Base-by-base conservation (phyloP, 2,113 vertebrate species). In the Mus spicilegus region DNA sequence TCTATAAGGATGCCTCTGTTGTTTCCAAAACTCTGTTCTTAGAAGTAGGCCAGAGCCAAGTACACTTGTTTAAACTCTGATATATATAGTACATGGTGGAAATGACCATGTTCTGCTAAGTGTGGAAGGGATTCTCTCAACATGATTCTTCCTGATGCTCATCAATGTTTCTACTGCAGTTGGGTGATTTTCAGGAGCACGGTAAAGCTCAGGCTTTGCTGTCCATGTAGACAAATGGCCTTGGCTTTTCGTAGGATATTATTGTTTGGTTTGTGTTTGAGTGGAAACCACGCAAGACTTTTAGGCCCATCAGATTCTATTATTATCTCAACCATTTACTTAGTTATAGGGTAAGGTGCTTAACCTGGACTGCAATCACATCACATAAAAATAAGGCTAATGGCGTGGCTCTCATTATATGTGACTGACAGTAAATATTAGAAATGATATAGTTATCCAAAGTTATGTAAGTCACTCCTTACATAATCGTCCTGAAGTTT, bases 1-100 rank as follows among this genome's bases (percentile, higher is more conserved):
- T 76, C 70, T 26, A 22, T 30, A 77, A 90, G 46, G 46, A 63
- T 16, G 42, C 58, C 10, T 0, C 42, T 22, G 20, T 81, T 91
- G n/a, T 92, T 96, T 51, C n/a, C 42, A 17, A 69, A 95, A 95
- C 61, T 77, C 72, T 87, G 13, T 54, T 93, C 84, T 92, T 96
- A 84, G 96, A 95, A 95, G 51, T 19, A 87, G 78, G 61, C 51
- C 19, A 42, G 30, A 87, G 13, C 14, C 65, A 33, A 90, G 28
- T 30, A 39, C 12, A 26, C 90, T 77, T 90, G 46, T 81, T 90
- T 91, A 75, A 87, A 72, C 11, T 17, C 14, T 4, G 54, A 1
- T 42, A 30, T 63, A 2, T 42, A 42, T 42, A 2, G 51, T 46
- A 13, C 6, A 42, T 30, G 16, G 7, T 20, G 39, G 36, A 61